Base-by-base conservation (phyloP, 2,888 invertebrate species). In the Meta bourneti region DNA sequence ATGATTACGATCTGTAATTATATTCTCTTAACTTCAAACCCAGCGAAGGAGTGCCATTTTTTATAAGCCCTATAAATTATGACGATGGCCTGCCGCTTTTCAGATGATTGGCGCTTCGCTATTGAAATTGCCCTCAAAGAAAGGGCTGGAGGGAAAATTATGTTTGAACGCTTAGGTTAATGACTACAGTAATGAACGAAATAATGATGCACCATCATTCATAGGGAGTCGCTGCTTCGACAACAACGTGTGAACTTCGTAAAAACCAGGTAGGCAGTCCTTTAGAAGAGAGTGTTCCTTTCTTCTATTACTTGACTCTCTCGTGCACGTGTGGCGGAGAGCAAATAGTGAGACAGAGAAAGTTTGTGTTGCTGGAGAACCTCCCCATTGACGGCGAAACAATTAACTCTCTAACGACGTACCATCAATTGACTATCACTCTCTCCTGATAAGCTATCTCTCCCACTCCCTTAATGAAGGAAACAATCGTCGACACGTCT, bases 401-500 rank as follows among this genome's bases (percentile, higher is more conserved):
- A 91, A 91, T 91, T 91, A 91, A 87, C 87, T 34, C 34, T 72
- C 87, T 91, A 91, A 91, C 91, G 91, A 91, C 61, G 74, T 72
- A 82, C 91, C 91, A 87, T 91, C 91, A 87, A 82, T 87, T 89
- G 48, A 54, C 75, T 74, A 75, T 82, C 70, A 70, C 81, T 70
- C 70, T 54, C 9, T 19, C n/a, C 69, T 77, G 86, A 81, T 81
- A 90, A 81, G 80, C 11, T 54, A 85, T 85, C 86, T 90, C 86
- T 90, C 90, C 81, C 90, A 81, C 90, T 75, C 81, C 81, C 86
- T 70, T 90, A 91, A 91, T 91, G 91, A 91, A 87, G 78, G 91
- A 87, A 87, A 91, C 91, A 91, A 91, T 91, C 83, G 91, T 82
- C 82, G 82, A 78, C 91, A 91, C 91, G 91, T 91, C 91, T 91